Evolutionary conservation across 2,888 invertebrate species (phyloP).

Genomic region (Bruchidius siliquastri): DNA sequence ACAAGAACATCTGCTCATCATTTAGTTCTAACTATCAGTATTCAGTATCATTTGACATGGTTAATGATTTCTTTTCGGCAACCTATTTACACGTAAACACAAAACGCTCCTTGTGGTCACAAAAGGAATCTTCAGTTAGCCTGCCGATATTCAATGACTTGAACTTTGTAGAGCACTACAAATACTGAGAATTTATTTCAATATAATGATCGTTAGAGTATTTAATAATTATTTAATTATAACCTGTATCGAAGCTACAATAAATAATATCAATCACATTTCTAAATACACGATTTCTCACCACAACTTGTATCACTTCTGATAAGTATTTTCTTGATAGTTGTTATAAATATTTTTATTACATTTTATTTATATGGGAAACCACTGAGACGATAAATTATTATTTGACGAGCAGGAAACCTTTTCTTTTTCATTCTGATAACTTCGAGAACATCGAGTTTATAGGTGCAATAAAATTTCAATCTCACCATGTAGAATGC

Average conservation of each 20-base stretch:
- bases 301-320: too few relatives aligned
- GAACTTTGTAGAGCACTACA: too few relatives aligned
- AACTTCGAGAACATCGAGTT: background rate
- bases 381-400: background rate
- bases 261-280: too few relatives aligned
- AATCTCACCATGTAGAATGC: background rate
- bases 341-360: background rate
- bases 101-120: background rate
- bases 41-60: background rate
- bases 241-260: too few relatives aligned
- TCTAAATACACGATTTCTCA: too few relatives aligned
- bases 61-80: background rate
- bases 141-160: too few relatives aligned
- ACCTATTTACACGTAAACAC: background rate
- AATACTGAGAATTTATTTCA: too few relatives aligned
- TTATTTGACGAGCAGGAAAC: background rate
- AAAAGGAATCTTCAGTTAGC: background rate
- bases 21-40: background rate
- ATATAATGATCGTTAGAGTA: too few relatives aligned
- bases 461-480: background rate
- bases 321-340: too few relatives aligned
- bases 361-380: background rate
- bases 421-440: background rate
- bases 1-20: background rate
- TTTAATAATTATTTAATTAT: too few relatives aligned